A percentile compares a stretch with the other conserved stretches of the same genome.
phyloP scores from a whole-genome alignment of 2,888 invertebrate genomes.

The Deilephila porcellus region DNA sequence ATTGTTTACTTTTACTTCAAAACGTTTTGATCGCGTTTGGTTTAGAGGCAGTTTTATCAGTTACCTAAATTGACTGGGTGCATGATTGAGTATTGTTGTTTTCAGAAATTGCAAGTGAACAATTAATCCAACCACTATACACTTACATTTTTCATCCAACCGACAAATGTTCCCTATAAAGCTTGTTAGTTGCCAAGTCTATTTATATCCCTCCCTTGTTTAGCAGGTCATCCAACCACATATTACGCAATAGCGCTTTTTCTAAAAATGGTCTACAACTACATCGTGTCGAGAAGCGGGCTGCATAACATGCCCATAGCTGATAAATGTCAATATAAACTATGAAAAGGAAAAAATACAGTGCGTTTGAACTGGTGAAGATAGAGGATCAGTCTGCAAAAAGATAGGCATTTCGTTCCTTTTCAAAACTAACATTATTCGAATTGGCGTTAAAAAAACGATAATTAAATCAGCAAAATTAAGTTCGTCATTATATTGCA shows the following conservation, averaged over 20 bases:
- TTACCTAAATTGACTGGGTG: too few relatives aligned
- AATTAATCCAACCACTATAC: background rate
- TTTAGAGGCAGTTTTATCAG: background rate
- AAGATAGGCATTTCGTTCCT: too few relatives aligned
- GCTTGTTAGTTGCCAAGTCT: background rate
- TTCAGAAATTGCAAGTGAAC: too few relatives aligned
- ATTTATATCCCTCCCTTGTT: background rate
- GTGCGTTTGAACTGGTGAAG: background rate
- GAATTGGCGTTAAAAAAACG: too few relatives aligned
- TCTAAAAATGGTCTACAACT: background rate
- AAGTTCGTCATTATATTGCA: too few relatives aligned
- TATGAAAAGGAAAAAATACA: background rate
- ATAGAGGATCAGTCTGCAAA: too few relatives aligned
- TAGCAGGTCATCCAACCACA: background rate
- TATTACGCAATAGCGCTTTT: conserved; percentile 1
- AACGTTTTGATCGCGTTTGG: background rate
- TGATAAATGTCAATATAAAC: background rate
- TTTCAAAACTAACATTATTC: too few relatives aligned
- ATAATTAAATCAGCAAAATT: too few relatives aligned
- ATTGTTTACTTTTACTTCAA: conserved; percentile 6
- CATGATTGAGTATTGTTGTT: too few relatives aligned
- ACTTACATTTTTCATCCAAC: too few relatives aligned
- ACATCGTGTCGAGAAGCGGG: background rate
- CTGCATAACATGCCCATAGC: background rate
- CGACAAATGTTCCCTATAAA: too few relatives aligned